These are phyloP conservation scores for Heliconius eleuchia DNA, from an alignment of 1,140 invertebrate genomes.

Conservation along the genomic window DNA sequence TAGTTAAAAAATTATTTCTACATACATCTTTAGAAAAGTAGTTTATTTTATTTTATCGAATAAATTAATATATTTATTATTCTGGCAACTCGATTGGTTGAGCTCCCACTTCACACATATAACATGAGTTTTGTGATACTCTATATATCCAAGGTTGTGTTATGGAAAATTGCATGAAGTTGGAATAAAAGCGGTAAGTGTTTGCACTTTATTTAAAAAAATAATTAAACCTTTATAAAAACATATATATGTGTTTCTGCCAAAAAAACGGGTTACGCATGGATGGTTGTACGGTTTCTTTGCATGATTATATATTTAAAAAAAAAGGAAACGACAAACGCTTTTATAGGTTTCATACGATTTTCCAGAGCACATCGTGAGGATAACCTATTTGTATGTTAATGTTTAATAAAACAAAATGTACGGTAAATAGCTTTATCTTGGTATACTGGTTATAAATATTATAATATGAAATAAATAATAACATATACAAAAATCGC, in stretches of 20 bases:
- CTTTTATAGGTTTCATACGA: conserved; percentile 27
- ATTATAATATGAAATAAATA: conserved; percentile 4
- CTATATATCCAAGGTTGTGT: conserved; percentile 68
- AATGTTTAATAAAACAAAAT: conserved; percentile 44
- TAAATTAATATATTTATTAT: conserved; percentile 29
- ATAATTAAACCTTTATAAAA: not conserved
- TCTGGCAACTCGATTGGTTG: not conserved
- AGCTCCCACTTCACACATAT: conserved; percentile 9
- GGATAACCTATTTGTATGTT: conserved; percentile 45
- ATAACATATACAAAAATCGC: conserved; percentile 7
- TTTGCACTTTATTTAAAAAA: conserved; percentile 47
- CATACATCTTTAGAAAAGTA: not conserved
- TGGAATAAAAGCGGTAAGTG: conserved; percentile 57
- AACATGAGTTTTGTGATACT: conserved; percentile 47
- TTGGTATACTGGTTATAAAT: conserved; percentile 30
- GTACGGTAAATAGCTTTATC: conserved; percentile 46
- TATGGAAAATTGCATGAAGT: conserved; percentile 72
- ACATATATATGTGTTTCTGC: conserved; percentile 18
- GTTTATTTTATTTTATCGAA: not conserved
- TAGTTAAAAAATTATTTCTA: not conserved
- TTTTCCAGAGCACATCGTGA: conserved; percentile 70
- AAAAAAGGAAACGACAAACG: not conserved
- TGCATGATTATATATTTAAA: conserved; percentile 29
- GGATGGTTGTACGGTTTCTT: conserved; percentile 28
- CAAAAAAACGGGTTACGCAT: conserved; percentile 35